Evolutionary conservation across 2,113 vertebrate species (phyloP).

Genomic region (Anolis carolinensis): DNA sequence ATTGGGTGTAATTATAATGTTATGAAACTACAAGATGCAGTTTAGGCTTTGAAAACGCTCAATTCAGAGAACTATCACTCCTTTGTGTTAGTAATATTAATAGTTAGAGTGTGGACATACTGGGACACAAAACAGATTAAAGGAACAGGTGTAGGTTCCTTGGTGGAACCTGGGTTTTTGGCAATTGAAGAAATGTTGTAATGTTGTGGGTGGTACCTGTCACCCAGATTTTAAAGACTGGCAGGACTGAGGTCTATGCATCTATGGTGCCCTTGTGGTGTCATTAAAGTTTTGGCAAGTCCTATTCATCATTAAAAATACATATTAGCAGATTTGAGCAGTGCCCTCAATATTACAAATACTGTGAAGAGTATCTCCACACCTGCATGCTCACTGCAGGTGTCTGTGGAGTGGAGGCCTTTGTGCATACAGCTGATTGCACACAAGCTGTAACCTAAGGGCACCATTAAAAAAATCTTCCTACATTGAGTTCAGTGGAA

Average conservation of each 20-base stretch:
- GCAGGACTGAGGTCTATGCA: background rate
- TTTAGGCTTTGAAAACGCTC: slow-evolving; percentile 65
- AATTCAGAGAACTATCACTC: slow-evolving; percentile 63
- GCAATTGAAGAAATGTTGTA: background rate
- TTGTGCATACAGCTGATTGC: background rate
- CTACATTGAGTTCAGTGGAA: too few relatives aligned
- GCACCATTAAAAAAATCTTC: too few relatives aligned
- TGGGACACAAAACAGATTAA: background rate
- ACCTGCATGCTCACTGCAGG: background rate
- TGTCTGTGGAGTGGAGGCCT: background rate
- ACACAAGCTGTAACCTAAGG: too few relatives aligned
- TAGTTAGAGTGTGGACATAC: background rate
- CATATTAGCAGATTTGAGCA: background rate
- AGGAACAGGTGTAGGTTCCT: too few relatives aligned
- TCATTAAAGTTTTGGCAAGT: background rate
- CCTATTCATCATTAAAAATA: too few relatives aligned
- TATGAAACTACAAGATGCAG: slow-evolving; percentile 64
- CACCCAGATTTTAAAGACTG: background rate
- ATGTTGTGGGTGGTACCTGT: background rate
- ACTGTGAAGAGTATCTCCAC: background rate
- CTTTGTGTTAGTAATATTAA: background rate
- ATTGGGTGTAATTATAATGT: slow-evolving; percentile 73
- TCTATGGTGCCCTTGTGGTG: background rate
- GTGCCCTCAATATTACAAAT: background rate
- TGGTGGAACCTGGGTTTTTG: background rate